Base-by-base conservation (phyloP, 2,797 vertebrate genomes). In the Gobionotothen gibberifrons region DNA sequence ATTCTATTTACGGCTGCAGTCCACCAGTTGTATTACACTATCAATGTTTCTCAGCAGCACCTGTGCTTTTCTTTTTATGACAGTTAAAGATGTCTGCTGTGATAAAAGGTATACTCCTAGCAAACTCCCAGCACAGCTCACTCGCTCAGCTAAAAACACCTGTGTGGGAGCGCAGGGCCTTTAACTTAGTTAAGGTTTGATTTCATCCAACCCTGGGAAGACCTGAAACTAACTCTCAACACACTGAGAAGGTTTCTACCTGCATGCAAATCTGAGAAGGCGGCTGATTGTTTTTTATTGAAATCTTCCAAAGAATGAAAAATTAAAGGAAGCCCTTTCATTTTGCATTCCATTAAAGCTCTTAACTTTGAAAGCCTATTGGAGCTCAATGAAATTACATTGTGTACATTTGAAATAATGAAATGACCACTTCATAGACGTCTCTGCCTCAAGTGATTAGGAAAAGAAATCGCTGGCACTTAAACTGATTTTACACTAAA, bases 111-210 rank as follows among this genome's bases (percentile, higher is more conserved):
- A 3, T 12, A 17, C 56, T 61, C 44, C 29, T 63, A 7, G 7
- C 39, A 29, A 40, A 17, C 52, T 11, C 15, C 48, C 42, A 42
- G 32, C 14, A 32, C 36, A 53, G 49, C 49, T 52, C 49, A 70
- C 49, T 29, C 51, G 62, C 14, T 26, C 10, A 29, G 60, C 14
- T 54, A n/a, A 58, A 51, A 49, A 48, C 47, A 63, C 43, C 21
- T 59, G 49, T 43, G 67, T 64, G 26, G 13, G 36, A 40, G 56
- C 40, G 19, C 6, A 10, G 39, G 9, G 21, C 29, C 61, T 48
- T 61, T 26, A 77, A 60, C 52, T 10, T 16, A 51, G 73, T 73
- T 56, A 51, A 21, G 54, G 59, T 81, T 54, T 54, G 42, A 69
- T 65, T 65, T 1, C 21, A n/a, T 15, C 29, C 19, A 2, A 43